phyloP scores from a whole-genome alignment of 2,113 vertebrate species.

The Otolemur garnettii region DNA sequence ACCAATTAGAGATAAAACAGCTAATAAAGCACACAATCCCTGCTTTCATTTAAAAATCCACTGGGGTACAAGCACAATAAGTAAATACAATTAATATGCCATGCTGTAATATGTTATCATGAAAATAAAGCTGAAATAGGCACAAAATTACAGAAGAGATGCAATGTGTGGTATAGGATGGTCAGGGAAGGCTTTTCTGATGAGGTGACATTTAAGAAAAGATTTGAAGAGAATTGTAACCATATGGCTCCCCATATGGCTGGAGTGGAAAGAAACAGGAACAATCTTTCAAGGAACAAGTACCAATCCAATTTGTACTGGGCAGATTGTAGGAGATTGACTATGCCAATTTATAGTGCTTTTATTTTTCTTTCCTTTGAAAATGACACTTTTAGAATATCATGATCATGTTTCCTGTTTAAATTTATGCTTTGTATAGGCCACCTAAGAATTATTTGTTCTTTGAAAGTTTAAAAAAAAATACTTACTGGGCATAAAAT shows the following conservation, averaged over 20 bases:
- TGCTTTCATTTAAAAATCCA: background rate
- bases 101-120: background rate
- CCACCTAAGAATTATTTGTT: background rate
- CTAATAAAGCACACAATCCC: background rate
- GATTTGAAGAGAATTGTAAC: background rate
- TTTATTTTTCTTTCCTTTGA: background rate
- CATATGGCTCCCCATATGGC: constrained; percentile 69
- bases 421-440: background rate
- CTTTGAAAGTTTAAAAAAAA: background rate
- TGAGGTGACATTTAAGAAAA: constrained; percentile 59
- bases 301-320: constrained; percentile 46
- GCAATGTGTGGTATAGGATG: background rate
- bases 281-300: constrained; percentile 59
- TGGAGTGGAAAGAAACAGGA: constrained; percentile 56
- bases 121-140: background rate
- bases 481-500: background rate
- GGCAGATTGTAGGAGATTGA: constrained; percentile 57
- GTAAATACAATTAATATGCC: background rate
- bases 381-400: background rate
- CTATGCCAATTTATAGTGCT: background rate
- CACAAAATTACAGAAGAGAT: background rate
- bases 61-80: background rate
- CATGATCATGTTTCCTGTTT: background rate
- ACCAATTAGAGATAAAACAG: background rate
- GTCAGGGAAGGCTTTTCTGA: background rate